Evolutionary conservation across 2,797 vertebrate genomes (phyloP).

Genomic region (Micromesistius poutassou): DNA sequence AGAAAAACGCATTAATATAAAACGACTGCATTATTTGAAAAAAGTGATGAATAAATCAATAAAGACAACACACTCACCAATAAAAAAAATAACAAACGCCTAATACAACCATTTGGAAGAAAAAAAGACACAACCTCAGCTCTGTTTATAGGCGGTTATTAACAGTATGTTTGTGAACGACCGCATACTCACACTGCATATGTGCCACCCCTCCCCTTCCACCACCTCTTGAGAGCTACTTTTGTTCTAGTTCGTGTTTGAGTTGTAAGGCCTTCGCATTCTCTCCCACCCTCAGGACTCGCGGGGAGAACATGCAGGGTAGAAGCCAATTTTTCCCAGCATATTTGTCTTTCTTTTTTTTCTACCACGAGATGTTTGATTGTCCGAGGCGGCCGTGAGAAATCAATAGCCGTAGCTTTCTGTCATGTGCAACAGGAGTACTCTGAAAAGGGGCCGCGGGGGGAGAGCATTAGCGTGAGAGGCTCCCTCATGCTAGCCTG

Average conservation of each 20-base stretch:
- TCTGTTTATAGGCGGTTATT: neutral
- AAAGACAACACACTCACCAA: neutral
- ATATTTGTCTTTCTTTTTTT: conserved; percentile 22
- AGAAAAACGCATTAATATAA: too few species aligned
- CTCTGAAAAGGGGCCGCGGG: conserved; percentile 24
- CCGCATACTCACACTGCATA: neutral
- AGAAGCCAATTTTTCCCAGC: conserved; percentile 69
- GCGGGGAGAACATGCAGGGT: conserved; percentile 45
- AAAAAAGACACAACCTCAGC: neutral
- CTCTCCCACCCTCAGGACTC: conserved; percentile 22
- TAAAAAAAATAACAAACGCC: neutral
- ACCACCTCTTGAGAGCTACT: conserved; percentile 2
- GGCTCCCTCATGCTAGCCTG: conserved; percentile 14
- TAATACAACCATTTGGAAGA: too few species aligned
- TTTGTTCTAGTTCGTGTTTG: conserved; percentile 31
- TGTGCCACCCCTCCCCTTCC: too few species aligned
- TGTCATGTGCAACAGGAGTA: conserved; percentile 34
- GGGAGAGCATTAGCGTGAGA: conserved; percentile 36
- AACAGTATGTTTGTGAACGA: neutral
- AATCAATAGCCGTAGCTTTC: conserved; percentile 49
- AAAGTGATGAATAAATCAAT: neutral
- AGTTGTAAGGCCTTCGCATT: conserved; percentile 33
- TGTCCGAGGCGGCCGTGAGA: conserved; percentile 57
- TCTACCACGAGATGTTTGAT: conserved; percentile 42
- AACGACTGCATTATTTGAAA: neutral